phyloP scores from a whole-genome alignment of 1,140 invertebrate genomes.

The Battus philenor region DNA sequence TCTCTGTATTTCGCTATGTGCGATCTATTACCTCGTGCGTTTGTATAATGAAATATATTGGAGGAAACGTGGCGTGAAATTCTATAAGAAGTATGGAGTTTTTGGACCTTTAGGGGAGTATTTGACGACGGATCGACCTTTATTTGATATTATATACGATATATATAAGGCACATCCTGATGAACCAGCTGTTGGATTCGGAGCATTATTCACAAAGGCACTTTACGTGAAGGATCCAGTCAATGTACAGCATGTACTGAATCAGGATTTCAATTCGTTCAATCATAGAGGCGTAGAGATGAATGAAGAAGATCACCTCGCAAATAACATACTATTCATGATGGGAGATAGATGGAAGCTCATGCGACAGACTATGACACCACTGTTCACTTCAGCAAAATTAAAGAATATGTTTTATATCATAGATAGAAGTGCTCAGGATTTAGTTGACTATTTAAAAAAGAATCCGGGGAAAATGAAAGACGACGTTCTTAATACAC shows the following conservation, averaged over 20 bases:
- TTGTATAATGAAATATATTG: slow-evolving; percentile 11
- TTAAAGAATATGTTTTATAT: slow-evolving; percentile 22
- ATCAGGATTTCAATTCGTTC: slow-evolving; percentile 70
- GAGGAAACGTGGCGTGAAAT: slow-evolving; percentile 10
- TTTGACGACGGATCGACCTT: slow-evolving; percentile 5
- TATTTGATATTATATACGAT: slow-evolving; percentile 21
- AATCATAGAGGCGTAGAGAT: slow-evolving; percentile 58
- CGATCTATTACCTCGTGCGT: slow-evolving; percentile 7
- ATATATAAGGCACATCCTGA: slow-evolving; percentile 24
- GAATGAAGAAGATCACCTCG: slow-evolving; percentile 72
- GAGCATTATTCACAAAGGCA: slow-evolving; percentile 47
- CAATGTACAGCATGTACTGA: slow-evolving; percentile 68
- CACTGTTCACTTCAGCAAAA: slow-evolving; percentile 48
- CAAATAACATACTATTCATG: slow-evolving; percentile 73
- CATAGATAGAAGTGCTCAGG: slow-evolving; percentile 42
- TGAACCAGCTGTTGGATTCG: slow-evolving; percentile 41
- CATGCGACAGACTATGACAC: slow-evolving; percentile 58
- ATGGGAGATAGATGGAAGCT: slow-evolving; percentile 60
- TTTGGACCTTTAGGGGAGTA: slow-evolving; percentile 1
- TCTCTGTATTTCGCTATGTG: no score
- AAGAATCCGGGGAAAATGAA: slow-evolving; percentile 24
- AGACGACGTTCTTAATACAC: slow-evolving; percentile 17
- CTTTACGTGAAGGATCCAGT: slow-evolving; percentile 68
- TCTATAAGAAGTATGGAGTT: slow-evolving; percentile 3
- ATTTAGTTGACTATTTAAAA: slow-evolving; percentile 34